Percentiles rank a stretch among this genome's conserved stretches.
Evolutionary conservation across 2,113 vertebrate species (phyloP).

Genomic region (Lanius ludovicianus): DNA sequence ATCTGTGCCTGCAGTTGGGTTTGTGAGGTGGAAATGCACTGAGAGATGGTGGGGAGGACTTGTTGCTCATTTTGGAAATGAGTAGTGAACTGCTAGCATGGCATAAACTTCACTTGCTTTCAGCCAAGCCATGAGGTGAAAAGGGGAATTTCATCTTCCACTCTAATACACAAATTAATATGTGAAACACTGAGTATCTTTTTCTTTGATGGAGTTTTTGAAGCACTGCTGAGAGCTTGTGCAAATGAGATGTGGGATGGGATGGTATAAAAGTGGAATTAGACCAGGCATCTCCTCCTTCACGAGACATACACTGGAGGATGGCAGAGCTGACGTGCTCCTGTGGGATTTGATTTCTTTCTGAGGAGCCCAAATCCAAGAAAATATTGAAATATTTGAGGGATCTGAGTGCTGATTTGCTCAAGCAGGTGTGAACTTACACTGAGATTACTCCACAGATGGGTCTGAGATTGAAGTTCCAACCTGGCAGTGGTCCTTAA

Average conservation of each 20-base stretch:
- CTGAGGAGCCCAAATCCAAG: background rate
- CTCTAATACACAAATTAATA: background rate
- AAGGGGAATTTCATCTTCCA: background rate
- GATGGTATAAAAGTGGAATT: background rate
- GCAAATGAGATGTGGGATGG: background rate
- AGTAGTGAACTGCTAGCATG: fast-evolving
- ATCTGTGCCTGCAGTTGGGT: background rate
- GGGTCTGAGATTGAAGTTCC: background rate
- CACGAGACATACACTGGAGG: fast-evolving
- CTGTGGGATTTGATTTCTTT: background rate
- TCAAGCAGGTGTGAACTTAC: background rate
- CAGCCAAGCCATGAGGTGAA: background rate
- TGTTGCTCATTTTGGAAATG: background rate
- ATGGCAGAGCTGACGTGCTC: background rate
- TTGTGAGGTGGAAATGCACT: background rate
- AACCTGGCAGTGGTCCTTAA: background rate
- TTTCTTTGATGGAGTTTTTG: background rate
- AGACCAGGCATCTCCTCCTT: background rate
- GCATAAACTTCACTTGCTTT: background rate
- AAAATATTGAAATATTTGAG: background rate
- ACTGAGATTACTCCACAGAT: background rate
- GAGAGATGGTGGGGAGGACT: background rate
- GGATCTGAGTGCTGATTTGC: background rate
- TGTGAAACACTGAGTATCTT: background rate
- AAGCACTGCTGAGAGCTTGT: background rate